Evolutionary conservation across 1,140 invertebrate species (phyloP), one percentile per base, ranked within the genome.

Genomic region (Arctopsyche grandis): DNA sequence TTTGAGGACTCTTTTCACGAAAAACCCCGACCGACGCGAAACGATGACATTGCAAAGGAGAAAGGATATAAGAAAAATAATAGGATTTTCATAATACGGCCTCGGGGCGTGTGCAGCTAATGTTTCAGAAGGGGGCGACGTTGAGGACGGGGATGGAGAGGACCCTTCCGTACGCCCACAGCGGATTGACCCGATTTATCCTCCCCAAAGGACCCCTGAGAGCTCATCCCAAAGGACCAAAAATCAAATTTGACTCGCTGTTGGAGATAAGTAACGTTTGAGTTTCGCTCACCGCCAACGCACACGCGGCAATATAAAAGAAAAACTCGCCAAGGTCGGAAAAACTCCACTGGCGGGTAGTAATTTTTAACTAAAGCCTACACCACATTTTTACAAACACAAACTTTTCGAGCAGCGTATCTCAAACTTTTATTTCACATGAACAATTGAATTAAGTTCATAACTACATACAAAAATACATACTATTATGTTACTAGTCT

Each of bases 31-130:
- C 73, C 22, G 29, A 38, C 29, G 29, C 46, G 69, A 75, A 52
- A 75, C 70, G 80, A 82, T 82, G 80, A 82, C 80, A 82, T 69
- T 82, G 80, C 80, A 82, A 82, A 79, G 80, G 69, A 58, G 75
- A 79, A 43, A 79, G 75, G 75, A 79, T 78, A 79, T 81, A 82
- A 79, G 78, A 76, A 82, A 66, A 79, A 82, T 82, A 82, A 82
- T 82, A 82, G 80, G 80, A 82, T 79, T 82, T 78, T 82, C 78
- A 78, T 82, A 82, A 82, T 77, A 78, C 75, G 44, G 75, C 78
- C 78, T 21, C 9, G 10, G 56, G 80, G 78, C 56, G 56, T 73
- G 79, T 79, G 78, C 43, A 43, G 75, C 80, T 82, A 79, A 82
- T 82, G 80, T 79, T 70, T 74, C 58, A 56, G 0, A 5, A 52